A percentile compares a stretch with the other conserved stretches of the same genome.
These are phyloP conservation scores for Elephas maximus DNA, from an alignment of 2,113 vertebrate genomes.

Conservation along the genomic window DNA sequence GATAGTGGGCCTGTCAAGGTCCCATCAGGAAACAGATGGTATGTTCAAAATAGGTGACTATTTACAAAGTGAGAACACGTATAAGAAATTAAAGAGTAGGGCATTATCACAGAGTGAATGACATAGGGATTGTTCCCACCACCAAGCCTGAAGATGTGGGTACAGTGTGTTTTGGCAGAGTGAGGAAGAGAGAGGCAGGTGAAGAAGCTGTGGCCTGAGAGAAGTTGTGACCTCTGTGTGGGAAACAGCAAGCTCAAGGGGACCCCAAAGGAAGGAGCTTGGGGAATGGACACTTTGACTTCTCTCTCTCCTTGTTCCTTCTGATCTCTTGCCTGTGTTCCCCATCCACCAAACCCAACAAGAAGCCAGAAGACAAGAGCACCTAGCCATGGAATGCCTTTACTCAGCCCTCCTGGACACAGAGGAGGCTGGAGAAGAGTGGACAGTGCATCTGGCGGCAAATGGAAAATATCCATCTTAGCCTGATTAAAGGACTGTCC, in stretches of 20 bases:
- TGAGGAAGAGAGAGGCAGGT: rapidly evolving
- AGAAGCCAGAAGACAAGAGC: neutral
- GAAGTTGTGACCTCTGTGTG: too few species aligned
- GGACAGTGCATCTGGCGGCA: neutral
- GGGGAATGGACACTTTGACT: neutral
- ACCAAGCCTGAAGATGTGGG: neutral
- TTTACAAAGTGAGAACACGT: neutral
- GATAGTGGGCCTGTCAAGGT: neutral
- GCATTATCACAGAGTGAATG: neutral
- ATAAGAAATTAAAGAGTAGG: neutral
- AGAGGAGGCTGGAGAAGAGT: neutral
- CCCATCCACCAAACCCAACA: neutral
- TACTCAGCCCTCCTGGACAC: neutral
- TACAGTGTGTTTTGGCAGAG: too few species aligned
- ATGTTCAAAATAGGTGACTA: neutral
- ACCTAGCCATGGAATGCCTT: neutral
- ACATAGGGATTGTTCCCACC: neutral
- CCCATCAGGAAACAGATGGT: neutral
- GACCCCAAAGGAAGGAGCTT: neutral
- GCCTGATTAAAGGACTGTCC: neutral
- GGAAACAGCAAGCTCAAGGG: neutral
- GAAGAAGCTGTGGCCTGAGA: neutral
- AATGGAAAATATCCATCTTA: neutral
- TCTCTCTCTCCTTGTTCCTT: neutral
- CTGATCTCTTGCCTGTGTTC: neutral